Base-by-base conservation (phyloP, 2,888 invertebrate species). In the Parnassius orleans region DNA sequence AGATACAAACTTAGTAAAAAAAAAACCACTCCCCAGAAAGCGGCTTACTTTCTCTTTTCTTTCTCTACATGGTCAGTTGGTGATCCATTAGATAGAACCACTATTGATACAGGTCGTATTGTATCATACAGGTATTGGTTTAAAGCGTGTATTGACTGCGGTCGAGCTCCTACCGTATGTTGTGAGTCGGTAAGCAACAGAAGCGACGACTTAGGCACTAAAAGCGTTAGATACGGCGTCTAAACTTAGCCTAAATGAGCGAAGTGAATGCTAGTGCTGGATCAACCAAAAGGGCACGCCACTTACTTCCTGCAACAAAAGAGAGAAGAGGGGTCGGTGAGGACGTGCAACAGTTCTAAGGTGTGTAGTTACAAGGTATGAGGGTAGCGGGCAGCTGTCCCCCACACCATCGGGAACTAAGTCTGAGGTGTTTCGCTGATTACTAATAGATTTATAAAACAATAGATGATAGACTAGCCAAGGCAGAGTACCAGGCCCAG, bases 221-320 rank as follows among this genome's bases (percentile, higher is more conserved):
- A 67, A 90, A 87, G 90, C 88, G 78, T 87, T 88, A 88, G 72
- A 71, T 72, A 74, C 64, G 79, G 82, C 75, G 65, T 76, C 80
- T 81, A 84, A 76, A 84, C 87, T 86, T 85, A 86, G 84, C 83
- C 87, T 87, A 88, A 33, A 79, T 78, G 83, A 87, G 80, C 83
- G 79, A 85, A 86, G 86, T 86, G 78, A 80, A 79, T 84, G 84
- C 82, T 81, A 85, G 85, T 88, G 89, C 86, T 83, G 90, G 84
- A 84, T 79, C 88, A 86, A 86, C 87, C 82, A 83, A 89, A 87
- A 87, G 81, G 87, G 83, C 88, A 89, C 87, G 84, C 80, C 88
- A 92, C 92, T 92, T 92, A 92, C 92, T 92, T 92, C 92, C 92
- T 92, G 92, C 80, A 92, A 92, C 90, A 92, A 91, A 90, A 90